Percentiles rank a stretch among this genome's conserved stretches.
Evolutionary conservation across 2,888 invertebrate genomes (phyloP).

Genomic region (Meta bourneti): DNA sequence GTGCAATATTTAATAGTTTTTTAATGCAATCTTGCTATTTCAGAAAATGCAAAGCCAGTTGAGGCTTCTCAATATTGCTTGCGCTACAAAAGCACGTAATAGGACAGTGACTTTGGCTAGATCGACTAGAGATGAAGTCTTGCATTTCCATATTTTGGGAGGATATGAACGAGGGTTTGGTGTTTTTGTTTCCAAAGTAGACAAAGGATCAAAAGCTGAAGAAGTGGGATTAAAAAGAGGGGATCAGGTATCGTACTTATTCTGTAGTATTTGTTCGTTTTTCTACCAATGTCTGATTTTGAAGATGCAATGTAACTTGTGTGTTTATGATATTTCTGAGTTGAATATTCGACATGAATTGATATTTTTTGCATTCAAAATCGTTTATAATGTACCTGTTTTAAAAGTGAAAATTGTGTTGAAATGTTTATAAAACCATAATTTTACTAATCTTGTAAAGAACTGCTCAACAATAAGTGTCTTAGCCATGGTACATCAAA

Average conservation of each 20-base stretch:
- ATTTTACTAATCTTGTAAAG: neutral
- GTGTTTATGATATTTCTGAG: neutral
- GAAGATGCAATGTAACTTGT: too few species aligned
- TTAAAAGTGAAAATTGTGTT: neutral
- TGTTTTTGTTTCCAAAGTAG: conserved; percentile 96
- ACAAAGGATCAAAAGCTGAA: conserved; percentile 95
- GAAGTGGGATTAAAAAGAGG: conserved; percentile 97
- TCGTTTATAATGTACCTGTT: neutral
- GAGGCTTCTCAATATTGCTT: conserved; percentile 94
- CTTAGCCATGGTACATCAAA: too few species aligned
- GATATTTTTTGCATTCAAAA: too few species aligned
- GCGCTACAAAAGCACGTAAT: conserved; percentile 96
- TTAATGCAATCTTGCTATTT: neutral
- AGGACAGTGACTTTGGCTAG: conserved; percentile 94
- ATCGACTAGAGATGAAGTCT: conserved; percentile 92
- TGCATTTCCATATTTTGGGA: conserved; percentile 96
- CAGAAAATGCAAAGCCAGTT: conserved; percentile 88
- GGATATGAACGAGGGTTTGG: conserved; percentile 95
- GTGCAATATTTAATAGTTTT: too few species aligned
- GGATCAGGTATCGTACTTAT: conserved; percentile 85
- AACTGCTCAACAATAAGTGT: too few species aligned
- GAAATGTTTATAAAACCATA: neutral
- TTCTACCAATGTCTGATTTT: neutral
- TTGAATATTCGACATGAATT: neutral
- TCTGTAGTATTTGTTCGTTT: conserved; percentile 5